These are phyloP conservation scores for Xestia rhomboidea DNA, from an alignment of 2,888 invertebrate species.

Conservation along the genomic window DNA sequence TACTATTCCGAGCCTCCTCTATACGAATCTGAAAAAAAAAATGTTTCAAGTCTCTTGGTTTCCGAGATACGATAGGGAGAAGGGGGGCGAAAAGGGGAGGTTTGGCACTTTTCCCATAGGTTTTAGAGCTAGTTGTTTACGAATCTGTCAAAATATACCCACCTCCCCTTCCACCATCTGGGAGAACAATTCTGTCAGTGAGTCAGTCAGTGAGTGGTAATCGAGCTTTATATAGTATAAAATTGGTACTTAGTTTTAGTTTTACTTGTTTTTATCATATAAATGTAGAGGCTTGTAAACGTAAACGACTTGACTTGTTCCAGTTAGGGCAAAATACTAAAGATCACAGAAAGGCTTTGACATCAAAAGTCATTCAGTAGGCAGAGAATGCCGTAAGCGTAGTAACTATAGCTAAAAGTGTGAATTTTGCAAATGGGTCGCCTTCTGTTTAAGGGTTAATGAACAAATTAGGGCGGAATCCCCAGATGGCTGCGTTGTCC, in stretches of 20 bases:
- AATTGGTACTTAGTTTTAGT: background rate
- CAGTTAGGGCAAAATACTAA: conserved; percentile 31
- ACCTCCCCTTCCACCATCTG: no score
- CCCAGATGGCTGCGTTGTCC: conserved; percentile 60
- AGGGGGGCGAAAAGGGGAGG: no score
- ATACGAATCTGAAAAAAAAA: no score
- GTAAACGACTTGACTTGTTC: conserved; percentile 2
- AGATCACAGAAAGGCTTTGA: conserved; percentile 36
- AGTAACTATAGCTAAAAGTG: conserved; percentile 46
- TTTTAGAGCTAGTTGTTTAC: no score
- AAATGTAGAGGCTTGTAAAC: background rate
- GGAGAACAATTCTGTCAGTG: no score
- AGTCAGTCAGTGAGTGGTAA: no score
- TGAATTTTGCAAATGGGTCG: conserved; percentile 63
- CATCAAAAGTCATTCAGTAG: conserved; percentile 45
- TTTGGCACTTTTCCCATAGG: no score
- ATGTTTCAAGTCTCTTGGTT: no score
- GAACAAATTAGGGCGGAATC: conserved; percentile 70
- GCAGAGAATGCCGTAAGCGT: conserved; percentile 25
- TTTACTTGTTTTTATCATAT: conserved; percentile 1
- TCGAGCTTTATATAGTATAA: no score
- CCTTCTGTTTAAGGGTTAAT: conserved; percentile 68
- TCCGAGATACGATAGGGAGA: no score
- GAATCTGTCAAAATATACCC: no score
- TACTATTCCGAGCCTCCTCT: no score